These are phyloP conservation scores for Drosophila anomalipes DNA, from an alignment of 2,888 invertebrate genomes.

Conservation along the genomic window DNA sequence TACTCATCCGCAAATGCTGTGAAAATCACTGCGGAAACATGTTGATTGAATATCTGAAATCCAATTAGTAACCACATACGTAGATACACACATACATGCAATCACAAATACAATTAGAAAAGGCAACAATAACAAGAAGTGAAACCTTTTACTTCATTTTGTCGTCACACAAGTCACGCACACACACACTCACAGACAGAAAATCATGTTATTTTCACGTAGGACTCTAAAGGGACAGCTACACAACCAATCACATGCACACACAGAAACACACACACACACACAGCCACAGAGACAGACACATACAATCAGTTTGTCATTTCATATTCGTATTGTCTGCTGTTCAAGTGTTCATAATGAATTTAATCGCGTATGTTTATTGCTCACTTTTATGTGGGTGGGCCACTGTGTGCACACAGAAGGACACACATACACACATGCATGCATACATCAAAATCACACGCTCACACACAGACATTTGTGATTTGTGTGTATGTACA, in stretches of 20 bases:
- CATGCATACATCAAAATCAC: conserved; percentile 30
- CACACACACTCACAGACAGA: conserved; percentile 2
- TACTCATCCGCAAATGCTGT: conserved; percentile 22
- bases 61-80: conserved; percentile 64
- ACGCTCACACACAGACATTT: conserved; percentile 15
- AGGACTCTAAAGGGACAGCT: conserved; percentile 37
- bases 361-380: conserved; percentile 85
- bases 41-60: conserved; percentile 70
- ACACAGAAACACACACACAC: conserved; percentile 7
- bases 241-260: conserved; percentile 38
- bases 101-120: conserved; percentile 61
- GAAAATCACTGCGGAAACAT: conserved; percentile 61
- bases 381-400: conserved; percentile 75
- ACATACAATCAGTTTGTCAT: conserved; percentile 65
- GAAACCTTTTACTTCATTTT: conserved; percentile 48
- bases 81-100: conserved; percentile 35
- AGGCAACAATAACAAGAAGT: conserved; percentile 46
- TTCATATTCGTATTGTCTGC: conserved; percentile 74
- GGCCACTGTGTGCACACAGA: conserved; percentile 11
- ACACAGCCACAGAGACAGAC: conserved; percentile 3
- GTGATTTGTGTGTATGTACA: conserved; percentile 5
- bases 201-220: conserved; percentile 28
- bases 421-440: conserved; percentile 16
- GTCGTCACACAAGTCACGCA: conserved; percentile 56
- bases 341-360: conserved; percentile 83